Base-by-base conservation (phyloP, 2,797 vertebrate species). In the Lophotriccus pileatus region DNA sequence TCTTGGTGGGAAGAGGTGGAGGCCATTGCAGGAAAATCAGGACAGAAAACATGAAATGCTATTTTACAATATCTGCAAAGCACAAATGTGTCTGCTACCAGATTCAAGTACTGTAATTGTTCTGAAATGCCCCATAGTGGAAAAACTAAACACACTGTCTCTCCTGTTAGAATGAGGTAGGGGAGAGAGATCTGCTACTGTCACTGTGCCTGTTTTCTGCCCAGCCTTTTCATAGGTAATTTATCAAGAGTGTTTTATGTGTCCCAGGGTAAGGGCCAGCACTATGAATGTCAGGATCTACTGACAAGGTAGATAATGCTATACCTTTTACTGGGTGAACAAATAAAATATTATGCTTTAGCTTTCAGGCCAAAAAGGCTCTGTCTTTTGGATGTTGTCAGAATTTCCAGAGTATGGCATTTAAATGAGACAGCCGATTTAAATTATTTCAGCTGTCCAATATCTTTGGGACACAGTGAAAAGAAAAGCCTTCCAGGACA, bases 381-480 rank as follows among this genome's bases (percentile, higher is more conserved):
- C 24, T 47, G 52, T 44, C 34, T 81, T 87, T 80, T 74, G n/a
- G 6, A 39, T 20, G 8, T 55, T 94, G 72, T 34, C 52, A 89
- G 43, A 89, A 87, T 86, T 91, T 88, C 50, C 58, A 68, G 79
- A 87, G 19, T 84, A 89, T 41, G 25, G 34, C 24, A 92, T 94
- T 93, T 90, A 84, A 94, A 92, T 41, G 37, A 95, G 64, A 30
- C 44, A 41, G 72, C 24, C 89, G 77, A 87, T 92, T 94, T 93
- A 87, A 78, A 75, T 18, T 20, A 59, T 62, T 75, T 92, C 86
- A 77, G 24, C 75, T 88, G 44, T 32, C 41, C 44, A 91, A 36
- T 20, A 24, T 37, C 64, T 62, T 67, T 87, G 27, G 28, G 62
- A 59, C 87, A 74, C 63, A 87, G 69, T 30, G 80, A 81, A 79